A percentile compares a stretch with the other conserved stretches of the same genome.
These are phyloP conservation scores for Pyrrhia umbra DNA, from an alignment of 2,888 invertebrate species.

Conservation along the genomic window DNA sequence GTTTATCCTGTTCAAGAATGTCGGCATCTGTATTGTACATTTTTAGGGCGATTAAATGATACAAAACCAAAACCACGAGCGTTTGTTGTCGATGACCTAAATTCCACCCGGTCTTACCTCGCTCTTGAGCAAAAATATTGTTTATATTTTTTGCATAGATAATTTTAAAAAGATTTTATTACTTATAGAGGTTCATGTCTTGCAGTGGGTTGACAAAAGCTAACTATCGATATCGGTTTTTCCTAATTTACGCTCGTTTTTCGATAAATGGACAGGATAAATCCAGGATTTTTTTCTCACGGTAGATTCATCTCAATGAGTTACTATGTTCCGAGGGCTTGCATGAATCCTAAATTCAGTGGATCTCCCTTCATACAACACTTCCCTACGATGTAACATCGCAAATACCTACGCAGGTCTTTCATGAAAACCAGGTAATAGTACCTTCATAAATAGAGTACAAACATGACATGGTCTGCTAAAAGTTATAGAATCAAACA, in stretches of 20 bases:
- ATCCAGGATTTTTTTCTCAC: neutral
- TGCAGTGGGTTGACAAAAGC: neutral
- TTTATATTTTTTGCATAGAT: too few species aligned
- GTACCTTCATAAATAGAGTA: too few species aligned
- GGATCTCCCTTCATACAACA: too few species aligned
- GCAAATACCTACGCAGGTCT: too few species aligned
- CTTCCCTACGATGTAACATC: too few species aligned
- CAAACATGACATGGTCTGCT: too few species aligned
- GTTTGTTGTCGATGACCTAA: constrained; percentile 66
- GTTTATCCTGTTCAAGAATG: constrained; percentile 82
- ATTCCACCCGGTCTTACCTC: constrained; percentile 22
- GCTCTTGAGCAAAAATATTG: too few species aligned
- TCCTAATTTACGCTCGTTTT: neutral
- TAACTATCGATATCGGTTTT: too few species aligned
- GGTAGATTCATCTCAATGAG: neutral
- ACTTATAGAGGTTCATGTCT: neutral
- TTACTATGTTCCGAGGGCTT: neutral
- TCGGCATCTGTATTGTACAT: constrained; percentile 88
- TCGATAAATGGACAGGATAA: neutral
- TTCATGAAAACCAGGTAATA: too few species aligned
- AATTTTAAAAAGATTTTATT: too few species aligned
- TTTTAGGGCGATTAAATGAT: constrained; percentile 90
- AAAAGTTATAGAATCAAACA: too few species aligned
- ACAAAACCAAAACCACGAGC: constrained; percentile 75
- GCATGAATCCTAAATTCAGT: neutral